A percentile compares a stretch with the other conserved stretches of the same genome.
These are phyloP conservation scores for Saccopteryx leptura DNA, from an alignment of 2,113 vertebrate genomes.

Conservation along the genomic window DNA sequence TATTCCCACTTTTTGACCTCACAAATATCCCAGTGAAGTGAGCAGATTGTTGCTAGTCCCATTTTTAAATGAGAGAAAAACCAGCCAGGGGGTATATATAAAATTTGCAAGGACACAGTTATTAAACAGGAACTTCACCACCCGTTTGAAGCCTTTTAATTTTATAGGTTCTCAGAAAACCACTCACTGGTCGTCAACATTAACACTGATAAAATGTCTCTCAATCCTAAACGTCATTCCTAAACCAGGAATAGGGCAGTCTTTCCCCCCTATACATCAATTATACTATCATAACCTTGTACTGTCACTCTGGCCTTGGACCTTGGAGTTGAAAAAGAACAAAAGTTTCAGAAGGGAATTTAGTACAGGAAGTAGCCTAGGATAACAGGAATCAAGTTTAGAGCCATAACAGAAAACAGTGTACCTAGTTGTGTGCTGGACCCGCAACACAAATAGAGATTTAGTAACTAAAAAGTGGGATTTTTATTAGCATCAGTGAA, in stretches of 20 bases:
- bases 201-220: conserved; percentile 14
- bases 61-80: conserved; percentile 23
- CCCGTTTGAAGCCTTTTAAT: not conserved
- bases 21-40: not conserved
- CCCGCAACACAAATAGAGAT: not conserved
- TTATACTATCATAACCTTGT: not conserved
- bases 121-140: not conserved
- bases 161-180: conserved; percentile 23
- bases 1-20: not conserved
- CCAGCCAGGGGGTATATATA: not conserved
- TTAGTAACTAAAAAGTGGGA: not conserved
- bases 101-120: not conserved
- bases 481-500: not conserved
- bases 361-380: not conserved
- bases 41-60: not conserved
- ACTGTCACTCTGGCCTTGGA: not conserved
- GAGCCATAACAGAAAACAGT: conserved; percentile 14
- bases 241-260: not conserved
- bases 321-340: not conserved
- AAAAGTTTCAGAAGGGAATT: not conserved
- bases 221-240: not conserved
- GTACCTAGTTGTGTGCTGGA: not conserved
- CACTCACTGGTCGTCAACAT: not conserved
- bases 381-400: not conserved
- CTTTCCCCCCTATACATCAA: not conserved